These are phyloP conservation scores for Sylvia atricapilla DNA, from an alignment of 2,113 vertebrate genomes.

Conservation along the genomic window DNA sequence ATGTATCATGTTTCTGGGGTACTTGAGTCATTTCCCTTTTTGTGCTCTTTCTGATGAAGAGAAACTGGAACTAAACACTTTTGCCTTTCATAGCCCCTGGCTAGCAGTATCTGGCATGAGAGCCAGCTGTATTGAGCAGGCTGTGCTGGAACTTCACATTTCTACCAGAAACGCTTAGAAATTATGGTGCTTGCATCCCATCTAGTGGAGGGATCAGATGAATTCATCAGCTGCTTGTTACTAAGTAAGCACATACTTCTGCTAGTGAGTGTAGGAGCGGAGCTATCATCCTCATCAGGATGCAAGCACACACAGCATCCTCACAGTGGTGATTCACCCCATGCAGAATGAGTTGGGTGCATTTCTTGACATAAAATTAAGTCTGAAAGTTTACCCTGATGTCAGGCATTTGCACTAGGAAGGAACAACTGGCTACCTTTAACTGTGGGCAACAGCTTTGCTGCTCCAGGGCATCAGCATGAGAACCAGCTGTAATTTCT, in stretches of 20 bases:
- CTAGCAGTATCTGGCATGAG: background rate
- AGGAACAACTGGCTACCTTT: background rate
- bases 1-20: background rate
- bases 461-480: background rate
- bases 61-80: background rate
- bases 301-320: background rate
- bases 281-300: background rate
- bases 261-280: background rate
- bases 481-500: constrained; percentile 6
- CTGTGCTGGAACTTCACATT: constrained; percentile 3
- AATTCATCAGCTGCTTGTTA: constrained; percentile 48
- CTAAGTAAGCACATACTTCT: constrained; percentile 1
- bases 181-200: constrained; percentile 54
- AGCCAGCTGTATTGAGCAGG: background rate
- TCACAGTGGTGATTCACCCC: background rate
- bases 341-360: background rate
- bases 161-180: background rate
- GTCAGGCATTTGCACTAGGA: background rate
- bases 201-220: constrained; percentile 60
- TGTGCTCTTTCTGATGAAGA: background rate
- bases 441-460: background rate
- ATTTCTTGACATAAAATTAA: background rate
- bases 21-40: constrained; percentile 21
- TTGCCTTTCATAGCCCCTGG: background rate
- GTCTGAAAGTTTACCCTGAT: background rate